A percentile compares a stretch with the other conserved stretches of the same genome.
Evolutionary conservation across 2,113 vertebrate genomes (phyloP).

Genomic region (Neodon shergylaensis): DNA sequence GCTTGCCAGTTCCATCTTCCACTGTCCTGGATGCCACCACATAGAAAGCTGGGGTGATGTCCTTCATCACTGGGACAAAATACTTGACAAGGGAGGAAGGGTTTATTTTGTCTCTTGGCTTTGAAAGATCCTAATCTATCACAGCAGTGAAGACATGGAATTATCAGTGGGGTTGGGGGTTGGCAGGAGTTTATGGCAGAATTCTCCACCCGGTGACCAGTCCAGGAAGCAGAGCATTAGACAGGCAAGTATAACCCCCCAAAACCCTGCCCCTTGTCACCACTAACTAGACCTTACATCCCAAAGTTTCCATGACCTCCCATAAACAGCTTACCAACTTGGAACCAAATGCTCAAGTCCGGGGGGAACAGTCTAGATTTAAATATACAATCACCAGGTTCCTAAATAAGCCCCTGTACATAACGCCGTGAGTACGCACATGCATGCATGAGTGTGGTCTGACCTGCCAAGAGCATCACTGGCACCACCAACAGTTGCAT

Average conservation of each 20-base stretch:
- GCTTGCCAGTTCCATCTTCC: neutral
- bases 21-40: neutral
- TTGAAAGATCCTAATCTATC: neutral
- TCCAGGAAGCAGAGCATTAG: neutral
- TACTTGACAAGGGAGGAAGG: neutral
- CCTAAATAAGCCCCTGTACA: too few species aligned
- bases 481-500: accelerated
- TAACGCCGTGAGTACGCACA: accelerated
- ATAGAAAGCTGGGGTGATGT: neutral
- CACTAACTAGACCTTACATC: neutral
- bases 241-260: neutral
- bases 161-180: too few species aligned
- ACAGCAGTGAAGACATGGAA: neutral
- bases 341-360: neutral
- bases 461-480: neutral
- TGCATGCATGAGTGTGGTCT: neutral
- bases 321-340: neutral
- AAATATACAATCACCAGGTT: neutral
- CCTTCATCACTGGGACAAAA: neutral
- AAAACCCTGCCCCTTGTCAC: neutral
- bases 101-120: neutral
- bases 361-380: neutral
- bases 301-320: neutral
- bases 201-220: too few species aligned
- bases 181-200: neutral